phyloP scores from a whole-genome alignment of 2,888 invertebrate species.

The Lithosia quadra region DNA sequence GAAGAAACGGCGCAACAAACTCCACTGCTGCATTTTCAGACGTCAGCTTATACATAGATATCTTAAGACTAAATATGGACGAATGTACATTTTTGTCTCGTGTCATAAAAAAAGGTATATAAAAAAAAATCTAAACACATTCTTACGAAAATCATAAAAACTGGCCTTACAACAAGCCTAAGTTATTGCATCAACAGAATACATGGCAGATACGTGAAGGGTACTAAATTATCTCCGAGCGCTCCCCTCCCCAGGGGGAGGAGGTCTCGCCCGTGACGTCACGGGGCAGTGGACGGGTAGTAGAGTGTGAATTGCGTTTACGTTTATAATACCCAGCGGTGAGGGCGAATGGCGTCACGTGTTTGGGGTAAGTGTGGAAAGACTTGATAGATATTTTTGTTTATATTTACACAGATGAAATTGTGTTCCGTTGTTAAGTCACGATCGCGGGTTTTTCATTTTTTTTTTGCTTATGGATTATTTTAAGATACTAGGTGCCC shows the following conservation, averaged over 20 bases:
- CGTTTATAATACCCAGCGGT: slow-evolving; percentile 14
- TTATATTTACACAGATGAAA: neutral
- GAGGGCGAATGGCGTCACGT: neutral
- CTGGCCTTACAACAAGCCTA: neutral
- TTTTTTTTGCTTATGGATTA: too few relatives aligned
- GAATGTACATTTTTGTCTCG: too few relatives aligned
- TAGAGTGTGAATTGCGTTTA: slow-evolving; percentile 30
- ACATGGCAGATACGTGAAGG: slow-evolving; percentile 26
- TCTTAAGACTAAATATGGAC: too few relatives aligned
- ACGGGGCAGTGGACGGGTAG: slow-evolving; percentile 20
- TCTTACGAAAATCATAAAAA: neutral
- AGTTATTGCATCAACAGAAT: slow-evolving; percentile 26
- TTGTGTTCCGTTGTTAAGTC: neutral
- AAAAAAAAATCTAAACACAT: neutral
- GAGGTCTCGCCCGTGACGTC: slow-evolving; percentile 43
- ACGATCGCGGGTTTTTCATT: too few relatives aligned
- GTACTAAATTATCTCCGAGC: slow-evolving; percentile 44
- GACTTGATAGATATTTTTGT: neutral
- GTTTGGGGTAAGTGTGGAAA: neutral
- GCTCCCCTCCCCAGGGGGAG: slow-evolving; percentile 38
- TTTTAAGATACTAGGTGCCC: too few relatives aligned
- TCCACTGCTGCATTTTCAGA: too few relatives aligned
- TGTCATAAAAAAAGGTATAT: too few relatives aligned
- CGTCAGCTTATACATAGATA: too few relatives aligned
- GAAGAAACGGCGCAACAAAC: too few relatives aligned